These are phyloP conservation scores for Cynoglossus semilaevis DNA, from an alignment of 2,113 vertebrate genomes.

Conservation along the genomic window DNA sequence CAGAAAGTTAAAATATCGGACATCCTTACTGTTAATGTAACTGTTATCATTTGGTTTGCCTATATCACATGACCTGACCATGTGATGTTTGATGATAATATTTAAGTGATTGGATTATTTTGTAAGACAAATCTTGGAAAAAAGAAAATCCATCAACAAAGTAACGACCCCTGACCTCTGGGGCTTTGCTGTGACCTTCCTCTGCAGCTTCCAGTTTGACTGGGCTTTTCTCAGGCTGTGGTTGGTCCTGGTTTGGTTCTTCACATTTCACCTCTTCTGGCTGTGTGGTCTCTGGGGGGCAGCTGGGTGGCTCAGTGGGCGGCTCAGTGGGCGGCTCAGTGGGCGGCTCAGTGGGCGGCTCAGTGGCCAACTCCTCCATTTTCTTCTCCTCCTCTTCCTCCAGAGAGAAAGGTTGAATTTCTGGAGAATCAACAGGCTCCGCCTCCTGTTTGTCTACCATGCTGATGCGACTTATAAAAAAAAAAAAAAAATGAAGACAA, in stretches of 20 bases:
- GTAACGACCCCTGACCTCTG: slow-evolving; percentile 54
- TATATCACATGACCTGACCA: no score
- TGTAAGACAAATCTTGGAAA: no score
- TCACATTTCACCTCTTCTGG: slow-evolving; percentile 10
- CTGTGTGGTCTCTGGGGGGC: slow-evolving; percentile 4
- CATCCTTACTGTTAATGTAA: no score
- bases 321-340: no score
- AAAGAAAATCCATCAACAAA: no score
- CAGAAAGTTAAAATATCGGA: no score
- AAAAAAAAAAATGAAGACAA: neutral
- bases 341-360: no score
- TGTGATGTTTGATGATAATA: no score
- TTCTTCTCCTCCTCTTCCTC: slow-evolving; percentile 54
- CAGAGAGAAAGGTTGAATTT: slow-evolving; percentile 65
- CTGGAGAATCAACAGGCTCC: neutral
- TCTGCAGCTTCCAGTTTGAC: slow-evolving; percentile 22
- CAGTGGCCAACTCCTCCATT: no score
- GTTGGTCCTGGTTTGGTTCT: neutral
- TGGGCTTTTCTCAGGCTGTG: slow-evolving; percentile 2
- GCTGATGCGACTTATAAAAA: slow-evolving; percentile 21
- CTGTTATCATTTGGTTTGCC: no score
- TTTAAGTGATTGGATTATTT: no score
- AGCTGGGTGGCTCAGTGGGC: neutral
- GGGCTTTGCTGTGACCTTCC: slow-evolving; percentile 30
- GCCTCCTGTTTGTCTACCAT: slow-evolving; percentile 4